Percentiles rank a stretch among this genome's conserved stretches.
phyloP scores from a whole-genome alignment of 1,140 invertebrate species.

The Danaus plexippus region DNA sequence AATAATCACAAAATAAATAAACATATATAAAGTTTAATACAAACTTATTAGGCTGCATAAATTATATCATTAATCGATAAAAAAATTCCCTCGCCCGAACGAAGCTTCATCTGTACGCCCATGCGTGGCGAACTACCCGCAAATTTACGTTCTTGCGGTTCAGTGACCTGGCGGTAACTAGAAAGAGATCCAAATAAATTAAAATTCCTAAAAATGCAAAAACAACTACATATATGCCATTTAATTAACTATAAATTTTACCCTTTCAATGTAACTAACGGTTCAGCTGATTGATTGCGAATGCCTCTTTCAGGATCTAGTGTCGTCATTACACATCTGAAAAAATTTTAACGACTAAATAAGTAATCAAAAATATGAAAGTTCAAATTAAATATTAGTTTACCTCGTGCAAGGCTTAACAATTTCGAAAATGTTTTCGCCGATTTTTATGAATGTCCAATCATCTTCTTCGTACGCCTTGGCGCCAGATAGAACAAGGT shows the following conservation, averaged over 20 bases:
- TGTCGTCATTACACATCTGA: conserved; percentile 75
- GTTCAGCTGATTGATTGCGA: conserved; percentile 70
- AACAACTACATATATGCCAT: not conserved
- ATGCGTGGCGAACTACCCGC: conserved; percentile 45
- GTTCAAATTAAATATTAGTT: too few relatives aligned
- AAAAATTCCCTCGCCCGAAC: conserved; percentile 34
- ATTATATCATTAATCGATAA: conserved; percentile 50
- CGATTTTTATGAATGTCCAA: conserved; percentile 82
- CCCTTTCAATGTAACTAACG: conserved; percentile 71
- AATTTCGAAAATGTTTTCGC: conserved; percentile 74
- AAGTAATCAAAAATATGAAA: not conserved
- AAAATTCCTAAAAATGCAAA: not conserved
- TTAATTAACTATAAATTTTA: conserved; percentile 15
- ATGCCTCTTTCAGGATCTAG: conserved; percentile 75
- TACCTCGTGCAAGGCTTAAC: conserved; percentile 77
- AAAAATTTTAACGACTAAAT: conserved; percentile 12
- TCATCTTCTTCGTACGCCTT: conserved; percentile 77
- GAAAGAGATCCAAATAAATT: not conserved
- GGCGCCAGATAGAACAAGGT: conserved; percentile 78
- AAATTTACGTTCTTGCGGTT: conserved; percentile 29
- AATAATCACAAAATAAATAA: too few relatives aligned
- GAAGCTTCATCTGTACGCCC: conserved; percentile 61
- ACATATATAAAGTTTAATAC: too few relatives aligned
- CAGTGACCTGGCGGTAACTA: conserved; percentile 44
- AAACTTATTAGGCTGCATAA: conserved; percentile 29